Conservation (phyloP, 2,797 vertebrate genomes). For the Phoeniculus purpureus region DNA sequence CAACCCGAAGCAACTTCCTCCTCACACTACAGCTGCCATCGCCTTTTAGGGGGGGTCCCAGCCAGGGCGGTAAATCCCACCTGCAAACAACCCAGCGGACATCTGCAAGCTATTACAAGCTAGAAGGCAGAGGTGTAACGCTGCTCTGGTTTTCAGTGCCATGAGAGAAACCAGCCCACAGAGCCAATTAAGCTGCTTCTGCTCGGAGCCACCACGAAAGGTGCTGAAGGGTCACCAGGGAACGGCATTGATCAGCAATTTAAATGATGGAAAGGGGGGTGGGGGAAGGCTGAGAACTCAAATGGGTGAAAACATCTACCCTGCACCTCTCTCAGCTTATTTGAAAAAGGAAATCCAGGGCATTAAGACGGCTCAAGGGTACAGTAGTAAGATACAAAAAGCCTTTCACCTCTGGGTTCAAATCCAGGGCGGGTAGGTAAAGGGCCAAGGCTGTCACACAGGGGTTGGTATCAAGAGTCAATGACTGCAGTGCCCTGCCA, state of each 20-base stretch:
- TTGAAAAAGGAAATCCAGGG: not conserved
- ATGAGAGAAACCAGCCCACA: constrained; percentile 64
- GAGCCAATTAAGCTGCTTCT: constrained; percentile 22
- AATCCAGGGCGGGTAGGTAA: not conserved
- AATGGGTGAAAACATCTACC: not conserved
- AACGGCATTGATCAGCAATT: not conserved
- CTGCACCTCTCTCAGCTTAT: not conserved
- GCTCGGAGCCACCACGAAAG: not conserved
- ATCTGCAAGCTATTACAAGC: constrained; percentile 65
- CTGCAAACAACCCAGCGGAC: constrained; percentile 42
- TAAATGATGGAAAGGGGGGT: not conserved
- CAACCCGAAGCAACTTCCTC: constrained; percentile 12
- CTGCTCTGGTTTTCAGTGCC: constrained; percentile 54
- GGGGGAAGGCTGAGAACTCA: not conserved
- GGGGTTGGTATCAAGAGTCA: not conserved
- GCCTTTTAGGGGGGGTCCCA: not conserved
- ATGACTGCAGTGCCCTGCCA: not conserved
- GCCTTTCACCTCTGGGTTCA: constrained; percentile 35
- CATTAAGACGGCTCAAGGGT: not conserved
- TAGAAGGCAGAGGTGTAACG: constrained; percentile 52
- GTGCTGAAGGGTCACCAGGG: not conserved
- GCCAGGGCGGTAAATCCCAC: constrained; percentile 1
- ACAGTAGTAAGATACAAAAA: not conserved
- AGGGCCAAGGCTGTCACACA: not conserved
- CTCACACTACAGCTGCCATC: not conserved